Conservation (phyloP, 2,888 invertebrate species). For the Cheilosia impressa region DNA sequence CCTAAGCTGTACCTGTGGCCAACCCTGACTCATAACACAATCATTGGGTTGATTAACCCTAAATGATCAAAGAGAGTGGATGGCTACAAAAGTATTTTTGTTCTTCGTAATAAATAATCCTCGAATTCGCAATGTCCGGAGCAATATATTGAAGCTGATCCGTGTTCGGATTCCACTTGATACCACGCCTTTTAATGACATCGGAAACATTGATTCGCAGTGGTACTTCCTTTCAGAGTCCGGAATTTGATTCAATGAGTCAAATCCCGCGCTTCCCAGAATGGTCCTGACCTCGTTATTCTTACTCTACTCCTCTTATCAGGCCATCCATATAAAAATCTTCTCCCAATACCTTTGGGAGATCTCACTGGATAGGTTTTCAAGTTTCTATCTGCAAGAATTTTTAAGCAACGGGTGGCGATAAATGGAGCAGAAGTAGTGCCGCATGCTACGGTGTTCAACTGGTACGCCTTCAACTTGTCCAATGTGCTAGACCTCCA, state of each 20-base stretch:
- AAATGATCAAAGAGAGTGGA: neutral
- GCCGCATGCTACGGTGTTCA: slow-evolving; percentile 25
- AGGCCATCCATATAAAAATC: neutral
- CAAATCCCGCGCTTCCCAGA: neutral
- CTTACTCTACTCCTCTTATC: neutral
- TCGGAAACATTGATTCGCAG: slow-evolving; percentile 37
- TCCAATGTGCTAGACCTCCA: slow-evolving; percentile 40
- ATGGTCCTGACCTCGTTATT: neutral
- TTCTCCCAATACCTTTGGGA: no score
- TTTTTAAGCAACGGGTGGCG: slow-evolving; percentile 39
- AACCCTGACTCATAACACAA: no score
- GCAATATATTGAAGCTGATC: neutral
- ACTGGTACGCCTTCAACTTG: slow-evolving; percentile 22
- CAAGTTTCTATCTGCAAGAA: slow-evolving; percentile 1
- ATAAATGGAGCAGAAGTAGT: slow-evolving; percentile 43
- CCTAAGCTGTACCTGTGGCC: no score
- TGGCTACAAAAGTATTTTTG: neutral
- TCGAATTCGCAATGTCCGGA: neutral
- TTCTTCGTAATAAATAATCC: no score
- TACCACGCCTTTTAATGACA: slow-evolving; percentile 53
- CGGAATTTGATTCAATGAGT: neutral
- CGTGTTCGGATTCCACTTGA: neutral
- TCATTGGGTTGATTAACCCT: neutral
- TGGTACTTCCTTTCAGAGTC: neutral
- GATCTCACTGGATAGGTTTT: no score